Evolutionary conservation across 2,888 invertebrate genomes (phyloP).

Genomic region (Lottia gigantea): DNA sequence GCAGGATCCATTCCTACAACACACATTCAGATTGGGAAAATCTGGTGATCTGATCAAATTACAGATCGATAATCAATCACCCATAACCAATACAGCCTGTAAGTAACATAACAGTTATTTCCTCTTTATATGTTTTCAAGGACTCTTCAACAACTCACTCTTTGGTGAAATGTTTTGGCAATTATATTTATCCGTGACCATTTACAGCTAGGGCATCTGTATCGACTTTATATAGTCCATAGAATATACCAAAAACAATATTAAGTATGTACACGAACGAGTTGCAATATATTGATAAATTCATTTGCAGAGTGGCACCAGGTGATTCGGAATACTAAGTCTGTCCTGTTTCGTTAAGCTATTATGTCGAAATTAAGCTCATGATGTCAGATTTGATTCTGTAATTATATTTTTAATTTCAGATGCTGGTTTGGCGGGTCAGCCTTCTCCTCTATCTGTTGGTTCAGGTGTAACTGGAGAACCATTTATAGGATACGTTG

Average conservation of each 20-base stretch:
- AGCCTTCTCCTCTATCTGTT: slow-evolving; percentile 40
- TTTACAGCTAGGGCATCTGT: too few species aligned
- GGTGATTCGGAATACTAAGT: not conserved
- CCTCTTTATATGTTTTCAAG: too few species aligned
- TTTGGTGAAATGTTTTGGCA: too few species aligned
- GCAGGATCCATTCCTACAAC: not conserved
- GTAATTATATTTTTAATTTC: slow-evolving; percentile 4
- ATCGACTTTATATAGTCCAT: too few species aligned
- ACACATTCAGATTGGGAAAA: not conserved
- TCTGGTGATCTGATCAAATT: not conserved
- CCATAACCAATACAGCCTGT: not conserved
- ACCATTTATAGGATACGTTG: slow-evolving; percentile 42
- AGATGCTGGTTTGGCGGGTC: slow-evolving; percentile 38
- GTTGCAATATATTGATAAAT: too few species aligned
- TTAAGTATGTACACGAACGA: too few species aligned
- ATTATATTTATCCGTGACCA: too few species aligned
- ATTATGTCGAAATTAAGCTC: too few species aligned
- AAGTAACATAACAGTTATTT: not conserved
- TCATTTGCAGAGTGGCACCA: not conserved
- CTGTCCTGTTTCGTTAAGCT: too few species aligned
- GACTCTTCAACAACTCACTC: too few species aligned
- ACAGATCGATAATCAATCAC: not conserved
- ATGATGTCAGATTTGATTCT: not conserved
- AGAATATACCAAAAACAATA: too few species aligned
- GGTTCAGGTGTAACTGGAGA: slow-evolving; percentile 37